Evolutionary conservation across 1,140 invertebrate species (phyloP).

Genomic region (Drosophila murphyi): DNA sequence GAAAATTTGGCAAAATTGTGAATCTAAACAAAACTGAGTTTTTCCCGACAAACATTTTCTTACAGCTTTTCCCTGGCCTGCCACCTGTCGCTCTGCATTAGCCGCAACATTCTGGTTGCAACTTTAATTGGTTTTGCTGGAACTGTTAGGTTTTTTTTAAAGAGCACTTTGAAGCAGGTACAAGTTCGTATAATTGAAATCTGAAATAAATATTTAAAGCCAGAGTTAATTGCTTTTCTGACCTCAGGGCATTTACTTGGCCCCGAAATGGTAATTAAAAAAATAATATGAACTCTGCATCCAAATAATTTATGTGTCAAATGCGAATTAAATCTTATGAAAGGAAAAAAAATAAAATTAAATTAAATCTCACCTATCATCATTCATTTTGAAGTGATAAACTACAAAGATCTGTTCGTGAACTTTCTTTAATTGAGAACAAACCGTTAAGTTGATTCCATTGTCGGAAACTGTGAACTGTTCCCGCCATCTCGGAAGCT

Average conservation of each 20-base stretch:
- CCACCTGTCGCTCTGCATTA: neutral
- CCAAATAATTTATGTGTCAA: neutral
- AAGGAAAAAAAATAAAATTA: neutral
- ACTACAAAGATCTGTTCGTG: slow-evolving; percentile 4
- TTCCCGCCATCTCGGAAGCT: neutral
- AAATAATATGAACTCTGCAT: neutral
- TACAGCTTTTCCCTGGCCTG: neutral
- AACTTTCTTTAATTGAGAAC: slow-evolving; percentile 19
- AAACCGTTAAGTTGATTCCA: slow-evolving; percentile 12
- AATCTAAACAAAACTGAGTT: no score
- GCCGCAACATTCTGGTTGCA: neutral
- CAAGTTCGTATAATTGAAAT: neutral
- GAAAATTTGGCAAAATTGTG: no score
- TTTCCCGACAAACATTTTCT: neutral
- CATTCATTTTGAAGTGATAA: neutral
- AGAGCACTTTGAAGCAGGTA: neutral
- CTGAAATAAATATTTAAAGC: neutral
- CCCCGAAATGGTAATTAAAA: slow-evolving; percentile 11
- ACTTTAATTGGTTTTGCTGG: neutral
- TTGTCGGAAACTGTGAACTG: slow-evolving; percentile 11
- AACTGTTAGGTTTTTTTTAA: neutral
- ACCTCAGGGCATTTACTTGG: neutral
- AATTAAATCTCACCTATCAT: neutral
- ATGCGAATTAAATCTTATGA: neutral
- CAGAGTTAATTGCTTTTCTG: slow-evolving; percentile 20